Conservation (phyloP, 53 echinoderm and acorn worm genomes). For the Temnopleurus reevesii region DNA sequence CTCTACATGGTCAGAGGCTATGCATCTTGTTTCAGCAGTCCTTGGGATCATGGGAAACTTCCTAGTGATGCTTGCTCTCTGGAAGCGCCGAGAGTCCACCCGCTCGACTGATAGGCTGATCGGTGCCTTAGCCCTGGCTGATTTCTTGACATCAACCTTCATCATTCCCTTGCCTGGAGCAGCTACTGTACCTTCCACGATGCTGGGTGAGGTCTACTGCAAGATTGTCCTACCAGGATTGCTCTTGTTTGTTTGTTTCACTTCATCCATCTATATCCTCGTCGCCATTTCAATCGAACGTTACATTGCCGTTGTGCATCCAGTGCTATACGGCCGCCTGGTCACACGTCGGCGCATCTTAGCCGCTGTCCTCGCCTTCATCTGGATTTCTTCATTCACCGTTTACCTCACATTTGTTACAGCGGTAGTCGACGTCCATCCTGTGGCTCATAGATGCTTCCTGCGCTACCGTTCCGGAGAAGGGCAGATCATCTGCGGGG, state of each 20-base stretch:
- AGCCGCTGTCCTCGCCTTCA: constrained; percentile 30
- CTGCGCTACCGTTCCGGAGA: constrained; percentile 5
- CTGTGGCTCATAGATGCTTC: constrained; percentile 31
- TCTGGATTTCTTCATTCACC: neutral
- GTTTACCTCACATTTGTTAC: constrained; percentile 27
- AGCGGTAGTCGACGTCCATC: constrained; percentile 49
- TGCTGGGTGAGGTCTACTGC: constrained; percentile 65
- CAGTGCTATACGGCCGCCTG: constrained; percentile 47
- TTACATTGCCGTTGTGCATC: constrained; percentile 67
- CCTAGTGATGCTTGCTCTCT: constrained; percentile 60
- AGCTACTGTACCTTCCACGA: constrained; percentile 31
- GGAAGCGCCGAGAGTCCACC: neutral
- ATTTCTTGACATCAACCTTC: constrained; percentile 70
- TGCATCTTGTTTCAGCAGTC: constrained; percentile 56
- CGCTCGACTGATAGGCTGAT: constrained; percentile 57
- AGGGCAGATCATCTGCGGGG: constrained; percentile 56
- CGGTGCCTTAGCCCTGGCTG: constrained; percentile 68
- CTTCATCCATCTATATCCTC: constrained; percentile 66
- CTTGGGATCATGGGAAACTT: constrained; percentile 71
- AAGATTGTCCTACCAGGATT: constrained; percentile 60
- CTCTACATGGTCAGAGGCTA: constrained; percentile 51
- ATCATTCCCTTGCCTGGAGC: constrained; percentile 60
- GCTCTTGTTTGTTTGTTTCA: constrained; percentile 63
- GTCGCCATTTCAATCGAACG: constrained; percentile 71
- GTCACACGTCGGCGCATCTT: constrained; percentile 42